A percentile compares a stretch with the other conserved stretches of the same genome.
phyloP scores from a whole-genome alignment of 2,113 vertebrate species.

The Ammodytes dubius region DNA sequence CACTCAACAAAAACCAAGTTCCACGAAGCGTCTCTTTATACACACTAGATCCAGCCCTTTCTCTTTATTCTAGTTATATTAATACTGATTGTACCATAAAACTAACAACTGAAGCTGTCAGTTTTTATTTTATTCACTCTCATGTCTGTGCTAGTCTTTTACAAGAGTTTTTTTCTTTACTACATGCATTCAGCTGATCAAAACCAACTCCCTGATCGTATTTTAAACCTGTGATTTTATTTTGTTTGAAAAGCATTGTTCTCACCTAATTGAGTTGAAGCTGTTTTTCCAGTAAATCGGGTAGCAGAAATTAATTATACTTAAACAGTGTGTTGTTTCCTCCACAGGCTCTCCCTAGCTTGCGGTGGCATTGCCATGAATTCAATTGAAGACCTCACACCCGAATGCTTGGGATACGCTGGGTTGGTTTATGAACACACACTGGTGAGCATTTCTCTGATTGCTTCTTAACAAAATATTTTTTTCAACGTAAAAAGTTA shows the following conservation, averaged over 20 bases:
- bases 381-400: conserved; percentile 93
- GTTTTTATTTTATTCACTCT: too few species aligned
- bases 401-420: conserved; percentile 92
- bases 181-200: too few species aligned
- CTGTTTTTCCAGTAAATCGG: neutral
- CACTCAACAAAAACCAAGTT: too few species aligned
- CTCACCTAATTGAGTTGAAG: neutral
- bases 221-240: too few species aligned
- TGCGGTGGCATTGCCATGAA: conserved; percentile 96
- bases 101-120: neutral
- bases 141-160: too few species aligned
- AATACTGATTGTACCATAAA: neutral
- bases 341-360: conserved; percentile 90
- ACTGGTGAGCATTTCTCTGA: conserved; percentile 84
- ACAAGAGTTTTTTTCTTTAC: too few species aligned
- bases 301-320: neutral
- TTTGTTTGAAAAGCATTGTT: too few species aligned
- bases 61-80: neutral
- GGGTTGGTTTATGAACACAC: conserved; percentile 96
- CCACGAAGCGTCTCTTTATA: neutral
- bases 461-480: neutral
- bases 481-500: neutral
- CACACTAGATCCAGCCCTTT: neutral
- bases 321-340: neutral
- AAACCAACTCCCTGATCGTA: too few species aligned